Base-by-base conservation (phyloP, 2,797 vertebrate genomes). In the Rallus crepitans region DNA sequence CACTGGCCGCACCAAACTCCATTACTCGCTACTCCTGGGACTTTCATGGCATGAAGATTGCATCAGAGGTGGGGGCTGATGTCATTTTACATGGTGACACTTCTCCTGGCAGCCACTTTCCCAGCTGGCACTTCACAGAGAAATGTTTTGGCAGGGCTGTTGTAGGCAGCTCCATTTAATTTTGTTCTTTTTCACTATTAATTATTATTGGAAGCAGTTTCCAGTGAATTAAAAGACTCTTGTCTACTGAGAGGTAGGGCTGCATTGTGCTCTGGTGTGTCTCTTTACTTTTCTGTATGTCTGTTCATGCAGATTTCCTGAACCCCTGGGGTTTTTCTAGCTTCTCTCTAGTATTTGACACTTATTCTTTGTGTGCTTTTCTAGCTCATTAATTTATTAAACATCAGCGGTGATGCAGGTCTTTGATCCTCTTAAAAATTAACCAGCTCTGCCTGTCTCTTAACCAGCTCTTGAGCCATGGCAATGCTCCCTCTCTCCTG, bases 361-460 rank as follows among this genome's bases (percentile, higher is more conserved):
- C 66, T 91, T 85, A 73, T 64, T 87, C 65, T 73, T 77, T 39
- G 30, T 35, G 64, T 82, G 56, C 40, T 94, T 92, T 96, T 91
- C 84, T 80, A 47, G 69, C 40, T 89, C 57, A 73, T 92, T 94
- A 90, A 89, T 90, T 89, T 82, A 85, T 96, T 92, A 95, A 95
- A 64, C 73, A 70, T 79, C 81, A 82, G 4, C 1, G 2, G 59
- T 84, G 75, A 87, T 57, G 24, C 35, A 76, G 53, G 27, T 59
- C 70, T 95, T 83, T 40, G 66, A 90, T 78, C 47, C 59, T 87
- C 50, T 89, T 55, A 90, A 89, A 92, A 94, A 63, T 94, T 66
- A 66, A 85, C 76, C 40, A 75, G 37, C 72, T 42, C 19, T 3
- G 7, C 30, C n/a, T 45, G 8, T 60, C 71, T 85, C 68, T 68